Evolutionary conservation across 2,113 vertebrate genomes (phyloP).

Genomic region (Ginglymostoma cirratum): DNA sequence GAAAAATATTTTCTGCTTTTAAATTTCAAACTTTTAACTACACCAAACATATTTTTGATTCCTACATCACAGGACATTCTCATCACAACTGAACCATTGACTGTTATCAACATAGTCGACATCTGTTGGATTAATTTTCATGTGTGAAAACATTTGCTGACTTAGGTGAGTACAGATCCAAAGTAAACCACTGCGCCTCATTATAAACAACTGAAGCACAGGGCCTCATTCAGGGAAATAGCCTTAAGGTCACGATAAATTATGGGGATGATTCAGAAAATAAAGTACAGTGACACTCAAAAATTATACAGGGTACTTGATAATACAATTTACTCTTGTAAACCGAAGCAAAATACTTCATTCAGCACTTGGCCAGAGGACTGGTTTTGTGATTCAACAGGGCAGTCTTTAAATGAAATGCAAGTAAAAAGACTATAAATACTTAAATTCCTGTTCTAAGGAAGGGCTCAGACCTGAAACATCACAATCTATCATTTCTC

Average conservation of each 20-base stretch:
- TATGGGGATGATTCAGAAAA: slow-evolving; percentile 17
- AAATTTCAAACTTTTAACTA: slow-evolving; percentile 10
- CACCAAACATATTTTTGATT: slow-evolving; percentile 16
- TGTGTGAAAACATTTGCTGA: slow-evolving; percentile 32
- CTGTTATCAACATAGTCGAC: slow-evolving; percentile 26
- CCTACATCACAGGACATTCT: slow-evolving; percentile 5
- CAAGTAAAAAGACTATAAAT: neutral
- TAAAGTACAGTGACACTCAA: slow-evolving; percentile 5
- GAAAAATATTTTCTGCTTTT: neutral
- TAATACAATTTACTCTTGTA: slow-evolving; percentile 22
- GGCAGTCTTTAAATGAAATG: neutral
- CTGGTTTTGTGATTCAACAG: neutral
- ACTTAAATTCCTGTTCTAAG: neutral
- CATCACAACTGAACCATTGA: slow-evolving; percentile 31
- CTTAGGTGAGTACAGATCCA: slow-evolving; percentile 20
- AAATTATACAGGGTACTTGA: neutral
- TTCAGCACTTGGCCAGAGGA: neutral
- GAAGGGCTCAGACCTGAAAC: neutral
- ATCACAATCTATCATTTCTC: neutral
- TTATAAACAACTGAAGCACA: neutral
- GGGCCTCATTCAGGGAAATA: slow-evolving; percentile 12
- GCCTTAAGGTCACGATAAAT: neutral
- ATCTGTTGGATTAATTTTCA: slow-evolving; percentile 30
- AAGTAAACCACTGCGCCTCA: slow-evolving; percentile 28
- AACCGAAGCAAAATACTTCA: neutral